These are phyloP conservation scores for Sciurus carolinensis DNA, from an alignment of 2,797 vertebrate species.

Conservation along the genomic window DNA sequence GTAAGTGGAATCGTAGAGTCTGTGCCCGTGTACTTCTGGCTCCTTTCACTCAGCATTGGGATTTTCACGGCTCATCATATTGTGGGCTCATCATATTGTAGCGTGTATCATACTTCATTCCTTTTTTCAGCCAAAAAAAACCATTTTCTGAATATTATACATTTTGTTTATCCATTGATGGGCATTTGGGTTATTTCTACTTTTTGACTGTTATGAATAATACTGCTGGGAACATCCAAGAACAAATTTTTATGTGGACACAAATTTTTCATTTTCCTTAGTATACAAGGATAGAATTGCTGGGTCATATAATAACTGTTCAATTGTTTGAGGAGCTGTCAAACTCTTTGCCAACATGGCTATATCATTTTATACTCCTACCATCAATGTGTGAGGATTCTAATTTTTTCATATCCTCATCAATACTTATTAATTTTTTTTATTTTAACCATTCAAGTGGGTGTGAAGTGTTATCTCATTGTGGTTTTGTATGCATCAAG, in stretches of 20 bases:
- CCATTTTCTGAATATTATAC: background rate
- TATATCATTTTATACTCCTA: background rate
- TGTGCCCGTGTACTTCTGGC: constrained; percentile 1
- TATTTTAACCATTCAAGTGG: background rate
- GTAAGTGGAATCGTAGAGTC: background rate
- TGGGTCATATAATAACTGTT: background rate
- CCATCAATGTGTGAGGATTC: background rate
- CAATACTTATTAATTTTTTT: background rate
- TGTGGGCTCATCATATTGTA: background rate
- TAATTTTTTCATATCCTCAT: background rate
- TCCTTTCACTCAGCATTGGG: background rate
- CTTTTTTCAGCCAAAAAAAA: background rate
- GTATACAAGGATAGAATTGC: background rate
- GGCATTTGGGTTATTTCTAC: background rate
- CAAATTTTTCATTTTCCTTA: constrained; percentile 35
- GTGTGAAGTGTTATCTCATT: background rate
- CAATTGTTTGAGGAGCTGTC: background rate
- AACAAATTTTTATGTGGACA: constrained; percentile 4
- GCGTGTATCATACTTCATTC: constrained; percentile 6
- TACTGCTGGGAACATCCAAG: background rate
- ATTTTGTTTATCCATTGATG: background rate
- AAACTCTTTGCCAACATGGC: background rate
- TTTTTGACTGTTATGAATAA: background rate
- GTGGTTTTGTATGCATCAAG: constrained; percentile 40
- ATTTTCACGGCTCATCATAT: constrained; percentile 9